These are phyloP conservation scores for Andrena trimmerana DNA, from an alignment of 2,888 invertebrate species.

Conservation along the genomic window DNA sequence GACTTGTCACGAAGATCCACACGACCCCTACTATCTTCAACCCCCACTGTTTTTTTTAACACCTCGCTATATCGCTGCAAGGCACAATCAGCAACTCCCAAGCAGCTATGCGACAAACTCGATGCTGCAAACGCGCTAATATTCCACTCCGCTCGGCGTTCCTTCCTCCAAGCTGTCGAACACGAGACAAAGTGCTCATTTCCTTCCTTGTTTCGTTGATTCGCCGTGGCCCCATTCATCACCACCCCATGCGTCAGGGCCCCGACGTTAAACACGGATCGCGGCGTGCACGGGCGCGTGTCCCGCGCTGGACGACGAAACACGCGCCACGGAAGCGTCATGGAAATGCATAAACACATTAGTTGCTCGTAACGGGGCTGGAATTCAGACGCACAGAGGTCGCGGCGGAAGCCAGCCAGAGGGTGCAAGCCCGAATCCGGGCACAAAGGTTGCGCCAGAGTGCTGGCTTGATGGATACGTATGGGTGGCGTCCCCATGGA, in stretches of 20 bases:
- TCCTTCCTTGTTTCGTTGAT: not conserved
- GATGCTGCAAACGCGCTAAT: too few relatives aligned
- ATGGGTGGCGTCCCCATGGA: conserved; percentile 75
- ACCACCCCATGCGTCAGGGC: not conserved
- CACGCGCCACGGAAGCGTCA: conserved; percentile 68
- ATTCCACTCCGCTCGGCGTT: not conserved
- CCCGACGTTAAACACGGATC: conserved; percentile 18
- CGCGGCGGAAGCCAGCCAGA: conserved; percentile 38
- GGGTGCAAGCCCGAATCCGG: conserved; percentile 27
- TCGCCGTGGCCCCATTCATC: conserved; percentile 14
- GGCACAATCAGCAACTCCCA: too few relatives aligned
- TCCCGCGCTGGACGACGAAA: not conserved
- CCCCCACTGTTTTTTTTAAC: too few relatives aligned
- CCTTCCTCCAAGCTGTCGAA: not conserved
- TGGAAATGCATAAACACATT: conserved; percentile 79
- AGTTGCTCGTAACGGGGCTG: conserved; percentile 70
- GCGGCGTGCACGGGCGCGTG: conserved; percentile 15
- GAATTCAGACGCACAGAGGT: conserved; percentile 57
- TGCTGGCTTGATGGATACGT: conserved; percentile 51
- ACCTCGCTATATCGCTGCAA: too few relatives aligned
- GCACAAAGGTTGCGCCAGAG: conserved; percentile 48
- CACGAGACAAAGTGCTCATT: not conserved
- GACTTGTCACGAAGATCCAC: too few relatives aligned
- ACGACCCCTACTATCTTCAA: too few relatives aligned
- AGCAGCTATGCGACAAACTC: too few relatives aligned